Conservation (phyloP, 2,113 vertebrate genomes). For the Taurulus bubalis region DNA sequence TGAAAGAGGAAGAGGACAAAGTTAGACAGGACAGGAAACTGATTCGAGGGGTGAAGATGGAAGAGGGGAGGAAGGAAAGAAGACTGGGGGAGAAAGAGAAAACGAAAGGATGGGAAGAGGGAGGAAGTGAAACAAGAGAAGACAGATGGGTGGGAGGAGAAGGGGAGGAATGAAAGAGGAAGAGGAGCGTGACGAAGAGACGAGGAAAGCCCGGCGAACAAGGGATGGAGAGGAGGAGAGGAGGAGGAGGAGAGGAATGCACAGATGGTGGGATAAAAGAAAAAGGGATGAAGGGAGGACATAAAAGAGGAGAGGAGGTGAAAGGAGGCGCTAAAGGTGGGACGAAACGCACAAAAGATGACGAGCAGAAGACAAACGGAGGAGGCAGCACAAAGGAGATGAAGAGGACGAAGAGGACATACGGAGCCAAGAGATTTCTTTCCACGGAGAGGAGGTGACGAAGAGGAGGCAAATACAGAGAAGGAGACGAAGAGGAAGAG, state of each 20-base stretch:
- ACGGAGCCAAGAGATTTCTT: neutral
- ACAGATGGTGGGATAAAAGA: slow-evolving; percentile 24
- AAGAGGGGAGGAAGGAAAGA: neutral
- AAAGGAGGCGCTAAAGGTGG: neutral
- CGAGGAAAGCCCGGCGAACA: slow-evolving; percentile 6
- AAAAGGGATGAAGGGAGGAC: neutral
- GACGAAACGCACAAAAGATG: neutral
- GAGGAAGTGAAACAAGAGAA: neutral
- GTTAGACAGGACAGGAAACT: neutral
- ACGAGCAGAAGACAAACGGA: neutral
- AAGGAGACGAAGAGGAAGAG: neutral
- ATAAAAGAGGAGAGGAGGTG: neutral
- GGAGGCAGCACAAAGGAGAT: neutral
- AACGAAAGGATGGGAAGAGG: slow-evolving; percentile 4
- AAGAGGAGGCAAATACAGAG: neutral
- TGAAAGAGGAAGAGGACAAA: slow-evolving; percentile 1
- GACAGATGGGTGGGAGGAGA: slow-evolving; percentile 64
- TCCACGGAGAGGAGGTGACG: neutral
- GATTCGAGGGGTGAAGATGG: neutral
- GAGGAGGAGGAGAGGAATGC: slow-evolving; percentile 19
- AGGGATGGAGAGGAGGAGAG: slow-evolving; percentile 4
- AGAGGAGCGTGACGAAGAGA: slow-evolving; percentile 45
- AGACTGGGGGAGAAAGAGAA: neutral
- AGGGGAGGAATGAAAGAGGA: slow-evolving; percentile 34
- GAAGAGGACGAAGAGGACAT: neutral